Evolutionary conservation across 2,888 invertebrate genomes (phyloP).

Genomic region (Leptopilina drosophilae): DNA sequence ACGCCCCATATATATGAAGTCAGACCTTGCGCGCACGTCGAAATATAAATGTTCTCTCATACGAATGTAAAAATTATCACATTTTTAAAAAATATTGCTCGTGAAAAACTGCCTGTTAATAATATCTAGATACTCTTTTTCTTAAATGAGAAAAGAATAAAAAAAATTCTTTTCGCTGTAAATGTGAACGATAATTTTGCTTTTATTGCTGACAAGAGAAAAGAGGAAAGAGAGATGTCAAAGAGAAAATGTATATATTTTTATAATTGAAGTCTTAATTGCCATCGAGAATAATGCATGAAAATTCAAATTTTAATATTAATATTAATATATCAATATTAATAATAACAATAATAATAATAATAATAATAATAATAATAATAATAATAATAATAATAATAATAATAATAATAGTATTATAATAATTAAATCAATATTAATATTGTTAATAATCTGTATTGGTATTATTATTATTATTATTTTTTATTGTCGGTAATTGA

Average conservation of each 20-base stretch:
- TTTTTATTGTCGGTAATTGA: too few species aligned
- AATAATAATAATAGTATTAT: too few species aligned
- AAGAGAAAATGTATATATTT: not conserved
- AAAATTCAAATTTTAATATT: too few species aligned
- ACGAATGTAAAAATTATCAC: not conserved
- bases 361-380: too few species aligned
- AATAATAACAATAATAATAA: too few species aligned
- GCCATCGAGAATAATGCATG: too few species aligned
- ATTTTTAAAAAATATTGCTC: not conserved
- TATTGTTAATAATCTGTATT: too few species aligned
- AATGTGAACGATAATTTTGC: not conserved
- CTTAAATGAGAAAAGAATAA: not conserved
- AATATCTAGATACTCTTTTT: not conserved
- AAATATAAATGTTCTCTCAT: not conserved
- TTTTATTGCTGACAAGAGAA: not conserved
- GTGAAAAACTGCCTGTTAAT: constrained; percentile 6
- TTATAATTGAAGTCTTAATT: not conserved
- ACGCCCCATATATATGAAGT: too few species aligned
- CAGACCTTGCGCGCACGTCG: not conserved
- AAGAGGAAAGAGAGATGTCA: not conserved
- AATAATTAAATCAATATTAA: too few species aligned
- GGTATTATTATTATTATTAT: too few species aligned
- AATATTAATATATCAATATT: too few species aligned
- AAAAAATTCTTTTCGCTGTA: not conserved
- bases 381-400: too few species aligned